Conservation (phyloP, 2,888 invertebrate species). For the Drosophila suboccidentalis region DNA sequence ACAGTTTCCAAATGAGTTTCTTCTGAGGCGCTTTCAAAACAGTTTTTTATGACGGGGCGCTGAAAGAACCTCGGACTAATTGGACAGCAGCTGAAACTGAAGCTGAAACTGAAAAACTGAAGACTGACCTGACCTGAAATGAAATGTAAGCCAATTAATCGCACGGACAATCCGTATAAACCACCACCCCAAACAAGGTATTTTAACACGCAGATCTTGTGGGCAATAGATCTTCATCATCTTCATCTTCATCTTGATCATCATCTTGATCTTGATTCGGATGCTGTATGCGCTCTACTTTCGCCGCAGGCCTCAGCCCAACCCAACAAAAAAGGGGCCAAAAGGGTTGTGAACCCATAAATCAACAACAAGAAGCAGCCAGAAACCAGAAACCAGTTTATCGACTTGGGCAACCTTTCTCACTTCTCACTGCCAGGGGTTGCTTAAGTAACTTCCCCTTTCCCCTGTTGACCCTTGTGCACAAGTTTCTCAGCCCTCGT, state of each 20-base stretch:
- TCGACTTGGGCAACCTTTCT: conserved; percentile 57
- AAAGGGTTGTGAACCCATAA: conserved; percentile 64
- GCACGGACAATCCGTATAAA: conserved; percentile 51
- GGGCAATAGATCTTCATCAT: conserved; percentile 30
- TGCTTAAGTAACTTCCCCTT: conserved; percentile 21
- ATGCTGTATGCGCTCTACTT: conserved; percentile 53
- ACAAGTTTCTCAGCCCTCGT: not conserved
- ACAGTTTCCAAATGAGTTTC: conserved; percentile 24
- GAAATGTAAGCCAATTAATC: conserved; percentile 53
- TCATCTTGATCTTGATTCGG: conserved; percentile 12
- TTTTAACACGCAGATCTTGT: conserved; percentile 69
- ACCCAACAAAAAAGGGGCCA: conserved; percentile 1
- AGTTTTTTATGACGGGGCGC: conserved; percentile 9
- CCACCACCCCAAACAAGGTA: conserved; percentile 41
- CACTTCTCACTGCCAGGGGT: conserved; percentile 43
- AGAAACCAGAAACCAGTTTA: conserved; percentile 66
- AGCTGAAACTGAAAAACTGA: not conserved
- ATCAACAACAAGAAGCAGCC: conserved; percentile 42
- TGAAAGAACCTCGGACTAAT: conserved; percentile 42
- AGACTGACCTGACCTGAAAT: conserved; percentile 15
- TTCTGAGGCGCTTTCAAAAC: conserved; percentile 17
- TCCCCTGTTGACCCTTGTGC: not conserved
- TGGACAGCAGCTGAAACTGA: conserved; percentile 51
- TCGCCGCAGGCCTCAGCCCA: conserved; percentile 20
- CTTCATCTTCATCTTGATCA: conserved; percentile 11